Base-by-base conservation (phyloP, 2,113 vertebrate species). In the Fregata magnificens region DNA sequence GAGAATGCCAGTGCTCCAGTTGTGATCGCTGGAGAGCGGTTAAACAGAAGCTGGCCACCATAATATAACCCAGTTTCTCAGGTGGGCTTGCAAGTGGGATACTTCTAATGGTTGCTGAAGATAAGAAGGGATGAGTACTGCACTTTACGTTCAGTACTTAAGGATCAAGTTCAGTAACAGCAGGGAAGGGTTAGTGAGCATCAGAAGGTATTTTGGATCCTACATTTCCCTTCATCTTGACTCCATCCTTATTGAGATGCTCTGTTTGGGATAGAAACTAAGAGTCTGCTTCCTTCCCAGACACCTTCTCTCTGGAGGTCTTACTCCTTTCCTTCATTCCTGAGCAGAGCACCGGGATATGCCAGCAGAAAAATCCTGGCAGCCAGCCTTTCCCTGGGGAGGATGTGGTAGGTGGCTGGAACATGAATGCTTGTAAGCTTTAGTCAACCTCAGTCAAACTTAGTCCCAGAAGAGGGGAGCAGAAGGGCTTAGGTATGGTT, bases 31-130 rank as follows among this genome's bases (percentile, higher is more conserved):
- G 66, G 79, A 82, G 66, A 67, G 44, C 7, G 0, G 53, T 94
- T 91, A 80, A 95, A 85, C 66, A 49, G 82, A 92, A 88, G 11
- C 52, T 84, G 76, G 9, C 38, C 52, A 26, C 61, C n/a, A 24
- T 73, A 88, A 66, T 55, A 38, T 20, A 77, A 45, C 29, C 19
- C 31, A 36, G 14, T 78, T 95, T 89, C 61, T 83, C 19, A 29
- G 21, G 26, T 94, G 88, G 50, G 22, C 49, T 76, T 86, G 29
- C 52, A 59, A 40, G 63, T 67, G 24, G 24, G 83, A 90, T 81
- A 67, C 61, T 66, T 73, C 6, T 72, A 17, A 20, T 15, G 58
- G 7, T 76, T 70, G 52, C 73, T 71, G 59, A 67, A 67, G 71
- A 40, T 62, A 59, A 52, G 19, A 38, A 66, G 47, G 47, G 61